Evolutionary conservation across 2,888 invertebrate species (phyloP), one percentile per base, ranked within the genome.

Genomic region (Ptychoptera albimana): DNA sequence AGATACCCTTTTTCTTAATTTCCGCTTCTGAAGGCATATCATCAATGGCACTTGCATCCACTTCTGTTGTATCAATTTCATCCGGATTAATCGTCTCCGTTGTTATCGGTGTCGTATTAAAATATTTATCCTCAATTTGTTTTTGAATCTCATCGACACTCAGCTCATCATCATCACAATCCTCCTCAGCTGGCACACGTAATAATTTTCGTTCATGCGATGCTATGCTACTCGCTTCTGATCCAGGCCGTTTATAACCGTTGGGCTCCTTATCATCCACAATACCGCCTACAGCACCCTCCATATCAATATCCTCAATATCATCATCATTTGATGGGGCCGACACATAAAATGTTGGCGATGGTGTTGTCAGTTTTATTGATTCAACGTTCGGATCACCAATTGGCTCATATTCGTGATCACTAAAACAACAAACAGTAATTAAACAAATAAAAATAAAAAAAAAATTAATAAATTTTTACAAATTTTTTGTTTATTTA

Each of bases 401-500:
- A 63, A 89, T 81, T 54, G 86, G 84, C 72, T 89, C 89, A 71
- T 89, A 89, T 68, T 88, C 86, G 77, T 89, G 88, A 74, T 88
- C 88, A 74, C 88, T 89, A 72, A 55, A 77, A 76, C 54, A 53
- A 59, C 50, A 51, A 52, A 42, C 29, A n/a, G n/a, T n/a, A n/a
- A n/a, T n/a, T n/a, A n/a, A n/a, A n/a, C n/a, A n/a, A n/a, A n/a
- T n/a, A n/a, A n/a, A n/a, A n/a, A n/a, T n/a, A n/a, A n/a, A n/a
- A 41, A 32, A 23, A 39, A 29, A 34, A 43, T 9, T 29, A 14
- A 23, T 5, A 5, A 23, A 23, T 23, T n/a, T 23, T 23, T 5
- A 23, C 23, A 23, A 23, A 23, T 23, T 23, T 23, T n/a, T n/a
- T n/a, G n/a, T n/a, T n/a, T n/a, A n/a, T n/a, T n/a, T 23, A 23